Evolutionary conservation across 1,140 invertebrate species (phyloP).

Genomic region (Bombus waltoni): DNA sequence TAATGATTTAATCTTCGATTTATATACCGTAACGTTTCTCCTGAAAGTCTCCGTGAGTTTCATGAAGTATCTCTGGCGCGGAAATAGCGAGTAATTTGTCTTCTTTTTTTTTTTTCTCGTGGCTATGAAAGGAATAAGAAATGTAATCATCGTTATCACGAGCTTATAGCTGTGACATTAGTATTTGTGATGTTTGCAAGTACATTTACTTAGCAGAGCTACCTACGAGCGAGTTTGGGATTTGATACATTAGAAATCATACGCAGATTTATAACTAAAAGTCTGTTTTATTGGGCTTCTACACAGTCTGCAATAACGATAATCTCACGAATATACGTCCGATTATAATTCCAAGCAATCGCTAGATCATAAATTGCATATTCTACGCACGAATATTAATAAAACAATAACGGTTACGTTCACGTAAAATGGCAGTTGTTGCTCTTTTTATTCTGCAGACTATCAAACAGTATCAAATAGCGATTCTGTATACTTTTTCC

Average conservation of each 20-base stretch:
- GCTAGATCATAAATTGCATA: constrained; percentile 19
- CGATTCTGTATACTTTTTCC: constrained; percentile 7
- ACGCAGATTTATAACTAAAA: constrained; percentile 9
- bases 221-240: too few relatives aligned
- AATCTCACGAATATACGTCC: constrained; percentile 31
- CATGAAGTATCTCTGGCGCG: background rate
- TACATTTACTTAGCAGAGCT: too few relatives aligned
- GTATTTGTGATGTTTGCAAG: too few relatives aligned
- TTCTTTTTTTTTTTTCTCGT: background rate
- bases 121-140: background rate
- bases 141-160: too few relatives aligned
- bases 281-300: constrained; percentile 33
- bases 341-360: constrained; percentile 50
- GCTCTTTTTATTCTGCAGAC: constrained; percentile 35
- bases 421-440: constrained; percentile 59
- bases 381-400: constrained; percentile 10
- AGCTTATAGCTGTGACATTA: background rate
- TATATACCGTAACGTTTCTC: background rate
- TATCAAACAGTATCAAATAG: constrained; percentile 50
- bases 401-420: constrained; percentile 18
- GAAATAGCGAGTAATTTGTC: background rate
- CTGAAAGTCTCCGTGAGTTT: background rate
- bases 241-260: background rate
- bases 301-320: constrained; percentile 26
- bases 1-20: background rate